Evolutionary conservation across 2,797 vertebrate genomes (phyloP), one percentile per base, ranked within the genome.

Genomic region (Sandelia bainsii): DNA sequence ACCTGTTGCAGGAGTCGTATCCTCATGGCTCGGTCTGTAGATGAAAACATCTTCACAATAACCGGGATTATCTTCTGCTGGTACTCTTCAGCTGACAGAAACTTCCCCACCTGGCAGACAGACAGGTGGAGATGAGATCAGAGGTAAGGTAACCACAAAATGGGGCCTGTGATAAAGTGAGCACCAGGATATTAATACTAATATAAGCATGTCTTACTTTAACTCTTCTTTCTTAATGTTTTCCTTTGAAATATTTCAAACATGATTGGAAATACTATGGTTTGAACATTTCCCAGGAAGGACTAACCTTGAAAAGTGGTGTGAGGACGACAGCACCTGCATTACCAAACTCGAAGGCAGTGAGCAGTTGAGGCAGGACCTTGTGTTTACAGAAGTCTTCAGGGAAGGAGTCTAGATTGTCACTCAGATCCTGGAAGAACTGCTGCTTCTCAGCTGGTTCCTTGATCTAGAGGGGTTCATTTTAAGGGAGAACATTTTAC

Each of bases 31-130:
- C 97, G 93, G 88, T 98, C 97, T 0, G 97, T 97, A 49, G 97
- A 98, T 1, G 97, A 97, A 87, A 98, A 98, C 97, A 98, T 98
- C 89, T 98, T 98, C 14, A 98, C 96, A 2, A 98, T 96, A 2
- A 98, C 95, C 0, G 97, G 97, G 70, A 98, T 96, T 81, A 98
- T 96, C 82, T 98, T 97, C 88, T 96, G 96, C 72, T 97, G 97
- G 85, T 97, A 98, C 84, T 98, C 97, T 40, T 97, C 96, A 0
- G 95, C 83, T 0, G 91, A 96, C 51, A 98, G 93, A 75, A 94
- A 96, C 82, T 98, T 98, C 17, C 97, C 97, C 71, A 98, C 96
- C 97, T 98, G 83, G 22, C 5, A 42, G 7, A 73, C 5, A 49
- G 11, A 65, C 1, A 44, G 27, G 19, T 5, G 19, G 3, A 51